Evolutionary conservation across 92 coral and sea anemone genomes (phyloP).

Genomic region (Umimayanthus chanpuru): DNA sequence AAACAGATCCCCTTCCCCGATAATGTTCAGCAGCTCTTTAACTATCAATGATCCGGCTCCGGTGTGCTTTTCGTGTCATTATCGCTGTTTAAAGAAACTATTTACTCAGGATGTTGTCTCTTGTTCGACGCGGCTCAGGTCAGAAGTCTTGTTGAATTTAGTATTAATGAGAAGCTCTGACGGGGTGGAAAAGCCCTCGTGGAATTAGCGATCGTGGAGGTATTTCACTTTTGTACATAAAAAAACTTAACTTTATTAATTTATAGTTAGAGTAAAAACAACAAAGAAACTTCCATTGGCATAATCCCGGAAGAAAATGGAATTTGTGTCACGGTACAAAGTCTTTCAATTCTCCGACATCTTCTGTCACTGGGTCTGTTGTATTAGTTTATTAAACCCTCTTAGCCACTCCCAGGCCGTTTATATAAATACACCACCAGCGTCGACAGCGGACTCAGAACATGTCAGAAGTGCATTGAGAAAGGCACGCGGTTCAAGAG

Average conservation of each 20-base stretch:
- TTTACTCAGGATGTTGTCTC: background rate
- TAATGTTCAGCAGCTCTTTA: conserved; percentile 16
- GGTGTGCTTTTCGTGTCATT: background rate
- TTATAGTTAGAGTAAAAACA: background rate
- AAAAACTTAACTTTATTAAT: conserved; percentile 15
- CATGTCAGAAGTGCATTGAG: conserved; percentile 12
- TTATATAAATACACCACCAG: conserved; percentile 50
- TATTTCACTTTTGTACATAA: conserved; percentile 9
- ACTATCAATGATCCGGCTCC: conserved; percentile 40
- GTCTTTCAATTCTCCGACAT: conserved; percentile 40
- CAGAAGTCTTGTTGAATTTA: conserved; percentile 17
- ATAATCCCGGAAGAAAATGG: conserved; percentile 44
- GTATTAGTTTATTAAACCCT: conserved; percentile 5
- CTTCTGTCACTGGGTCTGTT: conserved; percentile 22
- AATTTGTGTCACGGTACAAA: conserved; percentile 38
- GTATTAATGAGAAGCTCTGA: background rate
- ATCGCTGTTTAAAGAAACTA: conserved; percentile 1
- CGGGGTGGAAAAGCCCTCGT: background rate
- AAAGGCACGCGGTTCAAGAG: background rate
- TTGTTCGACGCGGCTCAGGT: conserved; percentile 15
- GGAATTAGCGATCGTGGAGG: conserved; percentile 27
- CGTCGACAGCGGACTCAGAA: conserved; percentile 14
- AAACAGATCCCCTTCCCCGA: conserved; percentile 15
- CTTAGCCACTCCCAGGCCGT: conserved; percentile 72
- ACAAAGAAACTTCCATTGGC: conserved; percentile 18